These are phyloP conservation scores for Platysteira castanea DNA, from an alignment of 2,113 vertebrate genomes.

Conservation along the genomic window DNA sequence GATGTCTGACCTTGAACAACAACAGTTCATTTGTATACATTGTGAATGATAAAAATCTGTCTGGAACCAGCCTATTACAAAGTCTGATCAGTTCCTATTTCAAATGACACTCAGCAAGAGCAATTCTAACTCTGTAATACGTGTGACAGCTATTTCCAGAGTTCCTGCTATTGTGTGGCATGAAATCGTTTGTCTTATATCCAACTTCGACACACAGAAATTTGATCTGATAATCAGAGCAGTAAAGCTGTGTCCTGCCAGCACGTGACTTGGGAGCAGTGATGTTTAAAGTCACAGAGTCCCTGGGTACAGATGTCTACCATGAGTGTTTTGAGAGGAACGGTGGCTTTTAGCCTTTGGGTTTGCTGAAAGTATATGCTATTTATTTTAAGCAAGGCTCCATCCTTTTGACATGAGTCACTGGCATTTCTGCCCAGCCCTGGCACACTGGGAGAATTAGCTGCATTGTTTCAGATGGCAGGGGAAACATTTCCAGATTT, in stretches of 20 bases:
- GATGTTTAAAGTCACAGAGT: background rate
- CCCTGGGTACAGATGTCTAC: background rate
- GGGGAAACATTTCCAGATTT: conserved; percentile 9
- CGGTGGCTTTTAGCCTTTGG: background rate
- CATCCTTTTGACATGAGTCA: background rate
- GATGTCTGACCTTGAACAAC: background rate
- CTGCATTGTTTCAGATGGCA: conserved; percentile 13
- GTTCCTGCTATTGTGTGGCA: background rate
- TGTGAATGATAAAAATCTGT: background rate
- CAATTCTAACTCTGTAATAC: background rate
- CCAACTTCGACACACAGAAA: background rate
- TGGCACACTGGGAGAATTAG: background rate
- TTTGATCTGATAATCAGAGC: background rate
- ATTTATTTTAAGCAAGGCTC: background rate
- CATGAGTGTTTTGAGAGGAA: background rate
- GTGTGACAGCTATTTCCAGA: background rate
- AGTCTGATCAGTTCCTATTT: background rate
- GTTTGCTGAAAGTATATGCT: background rate
- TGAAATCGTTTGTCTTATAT: background rate
- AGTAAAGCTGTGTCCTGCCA: background rate
- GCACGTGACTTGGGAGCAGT: background rate
- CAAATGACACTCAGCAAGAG: background rate
- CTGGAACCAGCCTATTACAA: background rate
- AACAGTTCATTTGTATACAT: background rate
- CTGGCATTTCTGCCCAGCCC: background rate